Evolutionary conservation across 1,140 invertebrate species (phyloP).

Genomic region (Drosophila littoralis): DNA sequence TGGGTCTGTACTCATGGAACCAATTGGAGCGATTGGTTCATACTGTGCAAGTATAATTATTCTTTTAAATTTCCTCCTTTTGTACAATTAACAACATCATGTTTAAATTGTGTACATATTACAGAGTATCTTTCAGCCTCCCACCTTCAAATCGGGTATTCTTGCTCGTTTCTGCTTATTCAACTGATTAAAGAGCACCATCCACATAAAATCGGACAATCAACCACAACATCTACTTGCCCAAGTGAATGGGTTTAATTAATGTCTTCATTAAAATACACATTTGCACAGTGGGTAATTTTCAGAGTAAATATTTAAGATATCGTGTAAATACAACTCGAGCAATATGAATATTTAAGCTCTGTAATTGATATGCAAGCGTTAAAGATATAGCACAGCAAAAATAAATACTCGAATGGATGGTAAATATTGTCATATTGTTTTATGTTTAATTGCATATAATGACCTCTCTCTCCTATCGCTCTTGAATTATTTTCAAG

Average conservation of each 20-base stretch:
- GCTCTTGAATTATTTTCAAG: conserved; percentile 1
- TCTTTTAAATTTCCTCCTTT: not conserved
- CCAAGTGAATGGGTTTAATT: conserved; percentile 47
- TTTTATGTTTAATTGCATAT: conserved; percentile 15
- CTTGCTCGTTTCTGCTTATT: not conserved
- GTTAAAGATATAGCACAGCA: conserved; percentile 35
- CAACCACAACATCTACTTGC: conserved; percentile 3
- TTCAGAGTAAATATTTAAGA: conserved; percentile 59
- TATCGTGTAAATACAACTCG: conserved; percentile 35
- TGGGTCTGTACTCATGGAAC: too few relatives aligned
- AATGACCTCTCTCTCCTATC: not conserved
- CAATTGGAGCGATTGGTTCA: too few relatives aligned
- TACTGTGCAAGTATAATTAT: too few relatives aligned
- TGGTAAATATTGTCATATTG: conserved; percentile 9
- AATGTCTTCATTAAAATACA: conserved; percentile 57
- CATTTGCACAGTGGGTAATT: conserved; percentile 63
- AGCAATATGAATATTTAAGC: conserved; percentile 54
- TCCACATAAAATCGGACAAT: conserved; percentile 11
- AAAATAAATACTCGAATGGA: conserved; percentile 38
- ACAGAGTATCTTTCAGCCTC: not conserved
- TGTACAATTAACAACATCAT: too few relatives aligned
- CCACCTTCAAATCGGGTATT: not conserved
- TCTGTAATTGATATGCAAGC: conserved; percentile 50
- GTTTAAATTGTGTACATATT: not conserved
- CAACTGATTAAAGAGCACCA: conserved; percentile 19